Evolutionary conservation across 2,888 invertebrate genomes (phyloP).

Genomic region (Cataglyphis livida): DNA sequence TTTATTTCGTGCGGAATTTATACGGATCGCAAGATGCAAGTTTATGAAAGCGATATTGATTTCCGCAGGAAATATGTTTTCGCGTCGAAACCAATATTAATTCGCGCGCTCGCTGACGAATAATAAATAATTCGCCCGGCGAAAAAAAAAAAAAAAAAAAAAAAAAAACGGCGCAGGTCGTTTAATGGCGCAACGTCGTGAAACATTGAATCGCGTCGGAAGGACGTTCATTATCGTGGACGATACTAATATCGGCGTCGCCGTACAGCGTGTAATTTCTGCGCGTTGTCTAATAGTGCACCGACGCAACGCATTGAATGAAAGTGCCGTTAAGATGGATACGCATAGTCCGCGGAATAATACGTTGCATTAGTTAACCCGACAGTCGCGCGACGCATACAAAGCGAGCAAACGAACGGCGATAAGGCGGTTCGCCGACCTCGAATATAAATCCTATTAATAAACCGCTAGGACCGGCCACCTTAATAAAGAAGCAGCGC

Average conservation of each 20-base stretch:
- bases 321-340: slow-evolving; percentile 77
- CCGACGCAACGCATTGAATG: slow-evolving; percentile 74
- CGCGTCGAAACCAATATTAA: slow-evolving; percentile 16
- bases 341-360: slow-evolving; percentile 72
- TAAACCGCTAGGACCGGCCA: slow-evolving; percentile 58
- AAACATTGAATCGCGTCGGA: slow-evolving; percentile 60
- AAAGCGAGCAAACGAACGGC: slow-evolving; percentile 69
- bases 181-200: slow-evolving; percentile 44
- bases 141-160: neutral
- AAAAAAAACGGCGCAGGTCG: neutral
- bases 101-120: slow-evolving; percentile 3
- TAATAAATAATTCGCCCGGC: neutral
- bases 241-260: slow-evolving; percentile 71
- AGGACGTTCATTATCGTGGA: slow-evolving; percentile 70
- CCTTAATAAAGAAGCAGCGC: slow-evolving; percentile 47
- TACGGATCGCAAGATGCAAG: neutral
- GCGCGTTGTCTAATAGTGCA: slow-evolving; percentile 68
- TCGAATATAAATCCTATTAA: slow-evolving; percentile 74
- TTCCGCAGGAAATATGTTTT: neutral
- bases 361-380: slow-evolving; percentile 73
- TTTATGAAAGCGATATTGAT: neutral
- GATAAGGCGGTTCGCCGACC: slow-evolving; percentile 74
- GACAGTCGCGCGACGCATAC: slow-evolving; percentile 71
- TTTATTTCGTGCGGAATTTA: neutral
- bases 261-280: slow-evolving; percentile 70